Evolutionary conservation across 2,888 invertebrate species (phyloP).

Genomic region (Tricholauxania praeusta): DNA sequence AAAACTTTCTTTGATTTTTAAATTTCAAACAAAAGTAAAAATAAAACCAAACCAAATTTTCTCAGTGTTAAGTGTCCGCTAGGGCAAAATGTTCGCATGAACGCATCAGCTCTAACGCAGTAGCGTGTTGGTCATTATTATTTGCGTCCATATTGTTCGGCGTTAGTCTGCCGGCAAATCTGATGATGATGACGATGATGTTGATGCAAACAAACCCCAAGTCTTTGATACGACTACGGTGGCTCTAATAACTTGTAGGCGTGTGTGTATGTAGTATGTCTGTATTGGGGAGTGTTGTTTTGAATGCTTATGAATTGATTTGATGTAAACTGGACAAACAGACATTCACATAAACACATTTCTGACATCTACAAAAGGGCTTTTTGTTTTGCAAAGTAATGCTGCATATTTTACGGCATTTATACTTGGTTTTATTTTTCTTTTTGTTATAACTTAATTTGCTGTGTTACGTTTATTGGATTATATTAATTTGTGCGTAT

Average conservation of each 20-base stretch:
- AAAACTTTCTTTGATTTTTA: no score
- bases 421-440: neutral
- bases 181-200: neutral
- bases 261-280: neutral
- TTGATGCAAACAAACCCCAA: slow-evolving; percentile 12
- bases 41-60: no score
- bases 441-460: slow-evolving; percentile 16
- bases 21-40: no score
- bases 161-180: slow-evolving; percentile 5
- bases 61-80: neutral
- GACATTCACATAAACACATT: neutral
- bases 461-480: slow-evolving; percentile 25
- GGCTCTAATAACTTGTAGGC: neutral
- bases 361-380: no score
- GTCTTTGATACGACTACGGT: neutral
- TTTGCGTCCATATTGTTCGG: slow-evolving; percentile 11
- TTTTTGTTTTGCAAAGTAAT: slow-evolving; percentile 3
- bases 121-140: neutral
- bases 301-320: slow-evolving; percentile 39
- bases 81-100: neutral
- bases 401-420: slow-evolving; percentile 12
- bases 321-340: slow-evolving; percentile 4
- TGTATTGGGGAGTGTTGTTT: slow-evolving; percentile 10
- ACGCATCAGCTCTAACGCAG: neutral
- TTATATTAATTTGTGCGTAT: neutral